A percentile compares a stretch with the other conserved stretches of the same genome.
These are phyloP conservation scores for Rhynchomys soricoides DNA, from an alignment of 2,113 vertebrate species.

Conservation along the genomic window DNA sequence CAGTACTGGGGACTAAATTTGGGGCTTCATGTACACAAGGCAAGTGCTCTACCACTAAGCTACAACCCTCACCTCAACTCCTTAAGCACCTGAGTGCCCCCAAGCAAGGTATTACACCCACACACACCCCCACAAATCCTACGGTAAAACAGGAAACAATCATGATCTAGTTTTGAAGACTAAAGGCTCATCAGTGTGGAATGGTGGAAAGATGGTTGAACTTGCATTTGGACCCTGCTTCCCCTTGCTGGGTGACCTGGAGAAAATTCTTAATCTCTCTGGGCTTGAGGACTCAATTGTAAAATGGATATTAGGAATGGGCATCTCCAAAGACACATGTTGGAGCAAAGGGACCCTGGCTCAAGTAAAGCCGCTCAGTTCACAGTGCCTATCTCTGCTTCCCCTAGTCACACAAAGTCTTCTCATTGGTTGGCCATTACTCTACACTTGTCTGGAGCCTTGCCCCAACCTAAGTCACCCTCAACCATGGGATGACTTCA, in stretches of 20 bases:
- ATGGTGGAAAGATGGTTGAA: neutral
- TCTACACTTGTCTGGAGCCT: neutral
- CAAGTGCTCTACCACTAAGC: neutral
- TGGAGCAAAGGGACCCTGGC: neutral
- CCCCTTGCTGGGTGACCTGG: neutral
- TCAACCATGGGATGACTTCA: neutral
- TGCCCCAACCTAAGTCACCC: neutral
- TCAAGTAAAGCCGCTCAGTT: neutral
- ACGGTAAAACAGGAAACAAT: neutral
- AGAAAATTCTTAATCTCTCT: neutral
- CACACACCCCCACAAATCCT: neutral
- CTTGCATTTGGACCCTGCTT: neutral
- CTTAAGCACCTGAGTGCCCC: neutral
- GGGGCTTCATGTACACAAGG: neutral
- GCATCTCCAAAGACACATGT: neutral
- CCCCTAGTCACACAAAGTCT: neutral
- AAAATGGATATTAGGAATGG: neutral
- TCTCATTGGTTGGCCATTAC: neutral
- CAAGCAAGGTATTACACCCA: neutral
- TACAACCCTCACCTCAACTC: neutral
- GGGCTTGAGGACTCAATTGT: neutral
- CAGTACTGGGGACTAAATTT: neutral
- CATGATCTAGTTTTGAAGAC: neutral
- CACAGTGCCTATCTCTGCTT: neutral
- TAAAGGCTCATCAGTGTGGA: neutral